These are phyloP conservation scores for Crepidodera aurea DNA, from an alignment of 2,888 invertebrate species.

Conservation along the genomic window DNA sequence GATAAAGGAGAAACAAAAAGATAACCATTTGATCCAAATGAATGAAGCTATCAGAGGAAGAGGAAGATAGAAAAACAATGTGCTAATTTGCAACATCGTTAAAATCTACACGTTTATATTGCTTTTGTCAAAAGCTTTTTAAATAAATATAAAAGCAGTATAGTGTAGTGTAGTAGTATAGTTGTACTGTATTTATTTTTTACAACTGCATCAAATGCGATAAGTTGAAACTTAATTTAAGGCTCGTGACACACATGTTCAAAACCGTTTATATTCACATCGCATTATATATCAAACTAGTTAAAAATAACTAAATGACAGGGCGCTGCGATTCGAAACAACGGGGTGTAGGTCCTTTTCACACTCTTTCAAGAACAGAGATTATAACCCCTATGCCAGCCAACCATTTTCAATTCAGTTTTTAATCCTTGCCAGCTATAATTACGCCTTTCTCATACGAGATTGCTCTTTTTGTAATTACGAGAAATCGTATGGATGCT, in stretches of 20 bases:
- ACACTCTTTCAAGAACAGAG: conserved; percentile 11
- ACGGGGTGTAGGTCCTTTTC: conserved; percentile 15
- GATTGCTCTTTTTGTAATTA: conserved; percentile 8
- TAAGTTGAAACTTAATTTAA: background rate
- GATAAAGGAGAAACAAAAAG: too few species aligned
- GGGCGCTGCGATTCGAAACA: background rate
- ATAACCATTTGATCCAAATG: too few species aligned
- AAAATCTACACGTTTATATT: too few species aligned
- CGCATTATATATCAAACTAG: background rate
- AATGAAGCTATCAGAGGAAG: too few species aligned
- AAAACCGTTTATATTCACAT: background rate
- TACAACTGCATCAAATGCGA: background rate
- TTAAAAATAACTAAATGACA: background rate
- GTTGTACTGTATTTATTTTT: too few species aligned
- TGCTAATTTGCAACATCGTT: too few species aligned
- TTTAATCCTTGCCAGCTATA: conserved; percentile 9
- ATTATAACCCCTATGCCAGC: conserved; percentile 4
- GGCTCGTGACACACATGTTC: conserved; percentile 1
- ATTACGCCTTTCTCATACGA: background rate
- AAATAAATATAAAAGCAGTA: too few species aligned
- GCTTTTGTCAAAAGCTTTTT: too few species aligned
- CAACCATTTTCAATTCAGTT: background rate
- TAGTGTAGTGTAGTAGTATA: too few species aligned
- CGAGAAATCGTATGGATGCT: background rate
- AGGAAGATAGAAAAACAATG: too few species aligned